These are phyloP conservation scores for Paraplagusia blochii DNA, from an alignment of 2,113 vertebrate species.

Conservation along the genomic window DNA sequence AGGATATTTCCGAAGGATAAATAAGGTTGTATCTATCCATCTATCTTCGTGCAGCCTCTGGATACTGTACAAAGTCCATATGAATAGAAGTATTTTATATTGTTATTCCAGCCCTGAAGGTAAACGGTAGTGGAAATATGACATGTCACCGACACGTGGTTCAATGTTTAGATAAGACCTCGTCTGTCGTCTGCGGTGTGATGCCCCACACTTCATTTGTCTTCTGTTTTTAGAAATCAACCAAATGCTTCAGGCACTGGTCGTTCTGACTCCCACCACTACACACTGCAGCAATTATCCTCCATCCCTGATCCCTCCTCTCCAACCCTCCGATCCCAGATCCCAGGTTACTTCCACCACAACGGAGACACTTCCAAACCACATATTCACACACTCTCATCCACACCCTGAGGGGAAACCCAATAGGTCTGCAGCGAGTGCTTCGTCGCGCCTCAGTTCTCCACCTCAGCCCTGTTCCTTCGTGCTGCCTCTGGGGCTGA, in stretches of 20 bases:
- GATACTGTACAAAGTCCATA: background rate
- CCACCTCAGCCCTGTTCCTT: constrained; percentile 56
- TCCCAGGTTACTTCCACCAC: constrained; percentile 69
- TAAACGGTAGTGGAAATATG: constrained; percentile 37
- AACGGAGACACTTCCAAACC: constrained; percentile 49
- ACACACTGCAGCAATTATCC: constrained; percentile 41
- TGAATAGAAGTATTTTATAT: constrained; percentile 21
- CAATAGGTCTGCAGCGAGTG: constrained; percentile 48
- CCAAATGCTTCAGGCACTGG: constrained; percentile 59
- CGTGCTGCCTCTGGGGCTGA: constrained; percentile 59
- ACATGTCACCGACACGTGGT: constrained; percentile 29
- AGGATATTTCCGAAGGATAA: no score
- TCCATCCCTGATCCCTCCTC: constrained; percentile 45
- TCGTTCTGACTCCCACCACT: constrained; percentile 19
- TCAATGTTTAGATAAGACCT: constrained; percentile 36
- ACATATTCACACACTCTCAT: constrained; percentile 41
- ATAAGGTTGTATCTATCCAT: no score
- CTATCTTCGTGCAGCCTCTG: no score
- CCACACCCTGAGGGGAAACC: constrained; percentile 54
- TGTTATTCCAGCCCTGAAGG: constrained; percentile 27
- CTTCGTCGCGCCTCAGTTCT: constrained; percentile 50
- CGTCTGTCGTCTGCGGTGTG: constrained; percentile 32
- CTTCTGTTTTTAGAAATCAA: constrained; percentile 53
- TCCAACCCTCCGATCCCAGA: constrained; percentile 34
- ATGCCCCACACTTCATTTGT: constrained; percentile 45